Evolutionary conservation across 2,888 invertebrate genomes (phyloP), one percentile per base, ranked within the genome.

Genomic region (Tenthredo amoena): DNA sequence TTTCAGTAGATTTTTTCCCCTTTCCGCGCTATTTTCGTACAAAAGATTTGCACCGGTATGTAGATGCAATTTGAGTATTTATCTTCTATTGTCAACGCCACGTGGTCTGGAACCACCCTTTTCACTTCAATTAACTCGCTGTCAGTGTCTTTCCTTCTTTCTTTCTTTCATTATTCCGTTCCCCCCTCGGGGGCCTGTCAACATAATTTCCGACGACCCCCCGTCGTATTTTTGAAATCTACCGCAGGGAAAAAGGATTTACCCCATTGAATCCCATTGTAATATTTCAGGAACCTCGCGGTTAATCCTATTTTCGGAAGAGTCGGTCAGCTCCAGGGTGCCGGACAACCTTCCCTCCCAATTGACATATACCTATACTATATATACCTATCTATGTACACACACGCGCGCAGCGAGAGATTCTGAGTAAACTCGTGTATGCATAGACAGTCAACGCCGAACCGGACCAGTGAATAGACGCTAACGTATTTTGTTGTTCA

Each of bases 261-360:
- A 68, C 5, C 34, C 15, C 18, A 2, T 34, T 1, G 18, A 18
- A 34, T 68, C 68, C 15, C 34, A 68, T 68, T 12, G 68, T 18
- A 18, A 18, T 34, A 34, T 68, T 68, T 68, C 18, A 34, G 18
- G 34, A 68, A 68, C 31, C 34, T 34, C 10, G 68, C 68, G 18
- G 68, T 68, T 68, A 68, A 68, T 68, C 68, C 68, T 68, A 12
- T 68, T 68, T 68, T 68, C 68, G 34, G 34, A 34, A 68, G 18
- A 12, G 68, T 68, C 68, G 34, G 68, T 10, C 12, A 31, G 12
- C 62, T 62, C 15, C 26, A 12, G 68, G 31, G 34, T 34, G 68
- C 31, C 9, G 62, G 62, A 62, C 4, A 10, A 26, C 21, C 47
- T 15, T 47, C 4, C 12, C 4, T 47, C 15, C 47, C 12, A n/a